phyloP scores from a whole-genome alignment of 2,113 vertebrate species.

The Nerophis ophidion region DNA sequence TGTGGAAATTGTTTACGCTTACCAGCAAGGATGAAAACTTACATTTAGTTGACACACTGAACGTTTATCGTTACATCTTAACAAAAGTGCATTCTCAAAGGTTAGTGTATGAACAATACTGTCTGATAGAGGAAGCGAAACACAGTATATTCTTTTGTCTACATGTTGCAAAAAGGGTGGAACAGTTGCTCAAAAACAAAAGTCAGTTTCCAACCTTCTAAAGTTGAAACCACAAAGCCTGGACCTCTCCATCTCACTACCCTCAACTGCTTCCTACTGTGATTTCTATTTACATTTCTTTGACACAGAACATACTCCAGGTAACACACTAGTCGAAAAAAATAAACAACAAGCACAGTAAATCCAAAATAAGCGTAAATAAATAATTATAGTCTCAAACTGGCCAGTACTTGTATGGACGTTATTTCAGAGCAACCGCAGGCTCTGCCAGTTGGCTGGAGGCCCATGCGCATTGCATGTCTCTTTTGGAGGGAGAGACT shows the following conservation, averaged over 20 bases:
- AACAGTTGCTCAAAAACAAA: neutral
- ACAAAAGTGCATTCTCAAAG: too few species aligned
- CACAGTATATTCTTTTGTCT: neutral
- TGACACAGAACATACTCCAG: neutral
- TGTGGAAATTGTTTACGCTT: too few species aligned
- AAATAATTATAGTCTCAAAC: slow-evolving; percentile 38
- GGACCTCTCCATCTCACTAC: neutral
- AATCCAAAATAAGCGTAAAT: slow-evolving; percentile 35
- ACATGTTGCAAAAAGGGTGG: neutral
- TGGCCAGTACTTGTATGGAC: slow-evolving; percentile 44
- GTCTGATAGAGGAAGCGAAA: too few species aligned
- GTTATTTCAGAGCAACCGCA: slow-evolving; percentile 47
- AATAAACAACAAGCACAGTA: slow-evolving; percentile 22
- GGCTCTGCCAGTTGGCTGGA: slow-evolving; percentile 50
- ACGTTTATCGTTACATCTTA: too few species aligned
- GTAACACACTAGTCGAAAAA: neutral
- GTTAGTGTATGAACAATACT: too few species aligned
- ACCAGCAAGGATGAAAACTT: too few species aligned
- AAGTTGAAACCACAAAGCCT: neutral
- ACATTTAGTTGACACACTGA: too few species aligned
- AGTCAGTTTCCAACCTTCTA: neutral
- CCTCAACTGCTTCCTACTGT: neutral
- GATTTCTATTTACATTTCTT: slow-evolving; percentile 4
- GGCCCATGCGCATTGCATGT: slow-evolving; percentile 40
- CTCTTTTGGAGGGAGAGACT: slow-evolving; percentile 49